Conservation (phyloP, 53 echinoderm and acorn worm genomes). For the Luidia sarsii region DNA sequence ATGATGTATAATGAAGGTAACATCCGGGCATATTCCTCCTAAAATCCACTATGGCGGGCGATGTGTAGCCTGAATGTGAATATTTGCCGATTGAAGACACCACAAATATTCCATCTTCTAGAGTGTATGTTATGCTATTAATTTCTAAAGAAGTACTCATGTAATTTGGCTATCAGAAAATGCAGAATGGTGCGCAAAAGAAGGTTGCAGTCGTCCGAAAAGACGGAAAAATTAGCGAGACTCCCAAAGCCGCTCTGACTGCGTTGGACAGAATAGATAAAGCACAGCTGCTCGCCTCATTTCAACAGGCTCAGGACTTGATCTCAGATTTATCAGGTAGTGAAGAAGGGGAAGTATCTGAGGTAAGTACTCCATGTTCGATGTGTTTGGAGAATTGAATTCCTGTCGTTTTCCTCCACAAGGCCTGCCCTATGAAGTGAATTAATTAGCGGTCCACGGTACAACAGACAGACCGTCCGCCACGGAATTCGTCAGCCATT, state of each 20-base stretch:
- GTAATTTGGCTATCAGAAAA: conserved; percentile 77
- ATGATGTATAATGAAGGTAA: conserved; percentile 47
- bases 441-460: no score
- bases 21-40: conserved; percentile 34
- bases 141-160: conserved; percentile 53
- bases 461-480: no score
- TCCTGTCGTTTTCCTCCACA: no score
- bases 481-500: no score
- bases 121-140: conserved; percentile 26
- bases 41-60: conserved; percentile 67
- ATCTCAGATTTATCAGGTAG: conserved; percentile 91
- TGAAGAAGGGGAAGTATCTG: conserved; percentile 91
- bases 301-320: conserved; percentile 80
- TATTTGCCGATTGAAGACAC: conserved; percentile 41
- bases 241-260: conserved; percentile 69
- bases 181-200: conserved; percentile 96
- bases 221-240: conserved; percentile 76
- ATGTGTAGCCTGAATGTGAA: conserved; percentile 31
- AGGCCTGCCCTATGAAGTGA: no score
- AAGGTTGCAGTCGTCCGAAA: conserved; percentile 74
- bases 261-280: conserved; percentile 66
- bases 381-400: no score
- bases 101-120: conserved; percentile 30
- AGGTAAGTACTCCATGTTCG: conserved; percentile 82
- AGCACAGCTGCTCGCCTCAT: conserved; percentile 76